Conservation (phyloP, 2,888 invertebrate genomes). For the Polia nebulosa region DNA sequence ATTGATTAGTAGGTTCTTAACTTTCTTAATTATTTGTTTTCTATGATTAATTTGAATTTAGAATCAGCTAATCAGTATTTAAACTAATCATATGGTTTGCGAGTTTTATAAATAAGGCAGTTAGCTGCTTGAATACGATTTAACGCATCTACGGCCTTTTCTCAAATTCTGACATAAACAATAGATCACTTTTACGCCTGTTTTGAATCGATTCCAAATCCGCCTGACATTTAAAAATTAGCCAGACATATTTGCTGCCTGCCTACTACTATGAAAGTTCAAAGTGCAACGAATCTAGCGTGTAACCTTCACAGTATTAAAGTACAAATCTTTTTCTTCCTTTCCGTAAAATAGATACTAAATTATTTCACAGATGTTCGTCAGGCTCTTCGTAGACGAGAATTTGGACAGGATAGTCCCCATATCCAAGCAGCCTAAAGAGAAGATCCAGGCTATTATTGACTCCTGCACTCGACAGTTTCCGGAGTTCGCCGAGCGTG, state of each 20-base stretch:
- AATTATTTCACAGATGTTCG: constrained; percentile 96
- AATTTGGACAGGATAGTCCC: constrained; percentile 99
- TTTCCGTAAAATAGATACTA: not conserved
- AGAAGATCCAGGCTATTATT: constrained; percentile 99
- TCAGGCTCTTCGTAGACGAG: constrained; percentile 98
- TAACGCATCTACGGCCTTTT: too few species aligned
- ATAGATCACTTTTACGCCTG: not conserved
- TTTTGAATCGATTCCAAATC: not conserved
- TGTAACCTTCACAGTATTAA: too few species aligned
- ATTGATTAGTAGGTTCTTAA: too few species aligned
- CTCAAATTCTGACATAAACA: not conserved
- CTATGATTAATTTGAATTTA: too few species aligned
- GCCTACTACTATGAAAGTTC: not conserved
- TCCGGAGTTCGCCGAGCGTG: constrained; percentile 98
- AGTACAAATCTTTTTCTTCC: not conserved
- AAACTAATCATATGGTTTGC: too few species aligned
- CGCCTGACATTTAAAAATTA: not conserved
- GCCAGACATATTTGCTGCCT: not conserved
- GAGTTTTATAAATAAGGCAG: too few species aligned
- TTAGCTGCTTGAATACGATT: too few species aligned
- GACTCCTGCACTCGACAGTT: constrained; percentile 99
- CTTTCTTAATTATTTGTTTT: too few species aligned
- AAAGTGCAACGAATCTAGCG: not conserved
- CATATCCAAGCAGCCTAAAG: constrained; percentile 99
- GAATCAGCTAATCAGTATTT: too few species aligned